Conservation (phyloP, 1,140 invertebrate species). For the Brachionus asplanchnoidis region DNA sequence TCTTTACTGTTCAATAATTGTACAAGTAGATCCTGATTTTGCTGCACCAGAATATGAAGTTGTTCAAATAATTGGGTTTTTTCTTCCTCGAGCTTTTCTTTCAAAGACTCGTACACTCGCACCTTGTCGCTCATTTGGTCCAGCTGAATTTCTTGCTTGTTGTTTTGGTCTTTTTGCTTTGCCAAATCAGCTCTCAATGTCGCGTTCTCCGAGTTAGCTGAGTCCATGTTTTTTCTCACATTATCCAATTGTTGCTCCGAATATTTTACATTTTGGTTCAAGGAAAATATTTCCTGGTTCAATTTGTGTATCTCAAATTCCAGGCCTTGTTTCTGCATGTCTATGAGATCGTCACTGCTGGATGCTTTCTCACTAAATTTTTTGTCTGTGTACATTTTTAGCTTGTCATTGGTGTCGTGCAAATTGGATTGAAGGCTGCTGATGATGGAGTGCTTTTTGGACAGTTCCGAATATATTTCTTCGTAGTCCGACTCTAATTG, state of each 20-base stretch:
- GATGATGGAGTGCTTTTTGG: not conserved
- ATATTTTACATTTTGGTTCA: not conserved
- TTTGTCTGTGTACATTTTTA: not conserved
- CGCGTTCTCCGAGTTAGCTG: not conserved
- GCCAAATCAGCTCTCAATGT: not conserved
- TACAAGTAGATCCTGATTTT: conserved; percentile 34
- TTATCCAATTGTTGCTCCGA: not conserved
- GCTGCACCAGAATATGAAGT: not conserved
- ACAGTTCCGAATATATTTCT: conserved; percentile 6
- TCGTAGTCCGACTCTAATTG: conserved; percentile 15
- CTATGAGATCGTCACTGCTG: not conserved
- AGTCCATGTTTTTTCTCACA: not conserved
- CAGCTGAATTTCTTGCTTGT: not conserved
- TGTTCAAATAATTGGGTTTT: conserved; percentile 37
- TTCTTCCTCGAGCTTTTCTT: conserved; percentile 31
- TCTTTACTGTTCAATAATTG: conserved; percentile 32
- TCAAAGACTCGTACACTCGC: conserved; percentile 7
- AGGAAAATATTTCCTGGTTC: not conserved
- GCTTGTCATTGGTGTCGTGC: not conserved
- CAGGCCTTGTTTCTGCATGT: not conserved
- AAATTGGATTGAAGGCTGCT: not conserved
- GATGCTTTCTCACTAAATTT: not conserved
- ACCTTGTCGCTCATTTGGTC: not conserved
- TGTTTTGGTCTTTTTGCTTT: not conserved
- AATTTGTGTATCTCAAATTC: not conserved